Evolutionary conservation across 2,797 vertebrate genomes (phyloP), one percentile per base, ranked within the genome.

Genomic region (Amazona ochrocephala): DNA sequence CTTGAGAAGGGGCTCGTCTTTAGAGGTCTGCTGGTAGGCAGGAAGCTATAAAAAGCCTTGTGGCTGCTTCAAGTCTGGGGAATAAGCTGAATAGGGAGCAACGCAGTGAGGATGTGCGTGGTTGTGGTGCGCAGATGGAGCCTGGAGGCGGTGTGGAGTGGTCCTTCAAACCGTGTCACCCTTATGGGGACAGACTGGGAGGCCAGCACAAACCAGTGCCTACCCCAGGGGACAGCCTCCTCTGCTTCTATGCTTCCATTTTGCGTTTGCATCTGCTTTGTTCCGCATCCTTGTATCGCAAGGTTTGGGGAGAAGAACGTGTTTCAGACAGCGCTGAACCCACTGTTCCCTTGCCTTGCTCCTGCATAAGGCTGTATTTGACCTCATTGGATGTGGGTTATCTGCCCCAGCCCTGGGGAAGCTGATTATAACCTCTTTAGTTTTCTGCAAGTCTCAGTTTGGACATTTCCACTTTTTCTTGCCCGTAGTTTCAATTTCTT

Each of bases 351-450:
- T 27, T 56, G 21, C 45, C 32, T 19, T 17, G 34, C 64, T 82
- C 84, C 50, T 50, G 27, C 0, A 9, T 7, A 42, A 24, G 6
- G 4, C 37, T 70, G 64, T 30, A 11, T 39, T 39, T 50, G 44
- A 26, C 50, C 74, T 39, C 2, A 0, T 1, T 51, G 62, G 56
- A 7, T 1, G 0, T 22, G 47, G 53, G 42, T 68, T 34, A 5
- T 18, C 78, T 60, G 32, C 47, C 60, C 37, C 4, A 6, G 3
- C 11, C 68, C 44, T 39, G 44, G 37, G 79, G 8, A 45, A 37
- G 32, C 19, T 2, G 19, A 73, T 19, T 10, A 24, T 58, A 58
- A 9, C 14, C 22, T 51, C 56, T 34, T 71, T n/a, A 11, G 56
- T 85, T 85, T 48, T 4, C 26, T 26, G 4, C 0, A 0, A 48